Conservation (phyloP, 2,113 vertebrate species). For the Phoxinus phoxinus region DNA sequence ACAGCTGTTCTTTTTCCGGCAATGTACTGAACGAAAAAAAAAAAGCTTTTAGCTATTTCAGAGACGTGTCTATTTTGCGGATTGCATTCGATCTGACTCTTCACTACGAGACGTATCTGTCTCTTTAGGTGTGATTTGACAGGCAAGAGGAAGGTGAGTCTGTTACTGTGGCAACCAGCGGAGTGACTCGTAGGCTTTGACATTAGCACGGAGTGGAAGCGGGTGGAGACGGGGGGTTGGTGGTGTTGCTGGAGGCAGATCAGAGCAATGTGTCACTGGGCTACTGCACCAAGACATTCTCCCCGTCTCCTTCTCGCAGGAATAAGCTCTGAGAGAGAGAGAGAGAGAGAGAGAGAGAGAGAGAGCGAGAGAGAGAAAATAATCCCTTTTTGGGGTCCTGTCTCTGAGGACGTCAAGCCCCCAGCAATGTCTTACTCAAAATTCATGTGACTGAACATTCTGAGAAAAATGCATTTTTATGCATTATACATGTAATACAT, state of each 20-base stretch:
- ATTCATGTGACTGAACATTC: slow-evolving; percentile 21
- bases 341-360: slow-evolving; percentile 60
- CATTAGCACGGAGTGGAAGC: slow-evolving; percentile 55
- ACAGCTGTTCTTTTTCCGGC: slow-evolving; percentile 52
- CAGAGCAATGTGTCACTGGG: slow-evolving; percentile 75
- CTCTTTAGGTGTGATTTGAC: slow-evolving; percentile 73
- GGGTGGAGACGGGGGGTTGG: slow-evolving; percentile 45
- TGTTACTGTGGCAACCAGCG: slow-evolving; percentile 79
- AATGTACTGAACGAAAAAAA: slow-evolving; percentile 3
- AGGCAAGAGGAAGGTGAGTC: slow-evolving; percentile 70
- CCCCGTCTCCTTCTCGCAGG: slow-evolving; percentile 61
- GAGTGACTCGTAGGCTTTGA: slow-evolving; percentile 75
- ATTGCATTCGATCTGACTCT: slow-evolving; percentile 28
- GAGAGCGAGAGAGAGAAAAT: slow-evolving; percentile 69
- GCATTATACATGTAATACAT: slow-evolving; percentile 33
- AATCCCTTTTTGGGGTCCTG: slow-evolving; percentile 71
- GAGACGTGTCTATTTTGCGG: slow-evolving; percentile 58
- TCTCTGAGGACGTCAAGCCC: slow-evolving; percentile 61
- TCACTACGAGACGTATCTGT: slow-evolving; percentile 62
- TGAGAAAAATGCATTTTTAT: not conserved
- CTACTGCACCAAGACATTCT: slow-evolving; percentile 69
- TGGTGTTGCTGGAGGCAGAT: slow-evolving; percentile 64
- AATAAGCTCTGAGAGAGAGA: slow-evolving; percentile 62
- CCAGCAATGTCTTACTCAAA: slow-evolving; percentile 31
- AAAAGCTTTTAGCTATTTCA: slow-evolving; percentile 56